Conservation (phyloP, 2,113 vertebrate species). For the Chlorodrepanis virens region DNA sequence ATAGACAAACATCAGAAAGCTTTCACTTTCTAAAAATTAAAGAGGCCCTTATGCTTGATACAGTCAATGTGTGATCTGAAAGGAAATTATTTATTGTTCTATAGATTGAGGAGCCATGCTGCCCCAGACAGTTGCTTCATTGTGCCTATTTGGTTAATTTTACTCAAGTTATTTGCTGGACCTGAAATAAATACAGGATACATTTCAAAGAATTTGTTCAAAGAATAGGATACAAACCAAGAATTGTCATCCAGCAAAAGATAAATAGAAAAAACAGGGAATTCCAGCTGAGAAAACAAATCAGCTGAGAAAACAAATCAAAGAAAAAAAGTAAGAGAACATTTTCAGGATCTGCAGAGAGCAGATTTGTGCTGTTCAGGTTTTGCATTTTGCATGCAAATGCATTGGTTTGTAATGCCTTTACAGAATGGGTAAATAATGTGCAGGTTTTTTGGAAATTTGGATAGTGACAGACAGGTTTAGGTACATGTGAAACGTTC, state of each 20-base stretch:
- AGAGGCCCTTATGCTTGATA: not conserved
- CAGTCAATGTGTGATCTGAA: not conserved
- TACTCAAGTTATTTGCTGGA: not conserved
- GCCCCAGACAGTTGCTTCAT: not conserved
- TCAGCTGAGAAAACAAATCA: not conserved
- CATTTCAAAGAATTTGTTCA: not conserved
- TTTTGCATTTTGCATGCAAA: not conserved
- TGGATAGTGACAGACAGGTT: not conserved
- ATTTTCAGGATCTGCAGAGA: not conserved
- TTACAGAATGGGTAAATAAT: not conserved
- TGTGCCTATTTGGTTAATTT: not conserved
- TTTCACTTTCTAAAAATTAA: not conserved
- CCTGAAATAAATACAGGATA: not conserved
- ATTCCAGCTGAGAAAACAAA: not conserved
- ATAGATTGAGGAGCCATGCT: not conserved
- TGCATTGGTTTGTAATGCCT: not conserved
- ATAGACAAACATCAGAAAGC: not conserved
- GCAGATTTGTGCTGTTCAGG: not conserved
- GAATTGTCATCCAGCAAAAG: not conserved
- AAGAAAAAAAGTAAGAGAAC: not conserved
- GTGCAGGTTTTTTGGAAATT: not conserved
- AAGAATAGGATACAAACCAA: not conserved
- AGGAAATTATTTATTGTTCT: not conserved
- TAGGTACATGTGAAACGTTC: not conserved
- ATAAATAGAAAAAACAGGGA: not conserved